phyloP scores from a whole-genome alignment of 2,113 vertebrate genomes.

The Ophiodon elongatus region DNA sequence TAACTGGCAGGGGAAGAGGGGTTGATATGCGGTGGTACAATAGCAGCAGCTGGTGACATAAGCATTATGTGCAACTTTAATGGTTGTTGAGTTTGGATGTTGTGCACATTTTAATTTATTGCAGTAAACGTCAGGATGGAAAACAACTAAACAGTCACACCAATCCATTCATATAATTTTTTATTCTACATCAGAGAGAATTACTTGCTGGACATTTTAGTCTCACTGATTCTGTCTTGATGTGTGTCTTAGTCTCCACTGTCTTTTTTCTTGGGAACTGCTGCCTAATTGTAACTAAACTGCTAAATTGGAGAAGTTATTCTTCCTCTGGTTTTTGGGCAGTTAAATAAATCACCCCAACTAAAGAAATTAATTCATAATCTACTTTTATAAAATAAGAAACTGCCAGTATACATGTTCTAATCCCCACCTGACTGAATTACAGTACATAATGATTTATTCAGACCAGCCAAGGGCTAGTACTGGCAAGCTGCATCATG shows the following conservation, averaged over 20 bases:
- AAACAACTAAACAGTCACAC: no score
- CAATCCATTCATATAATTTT: no score
- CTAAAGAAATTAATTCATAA: not conserved
- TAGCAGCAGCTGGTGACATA: no score
- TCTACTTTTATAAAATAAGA: not conserved
- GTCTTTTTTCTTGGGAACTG: not conserved
- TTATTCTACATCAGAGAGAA: not conserved
- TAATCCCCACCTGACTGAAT: not conserved
- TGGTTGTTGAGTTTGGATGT: no score
- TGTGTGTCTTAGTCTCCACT: not conserved
- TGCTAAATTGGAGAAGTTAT: not conserved
- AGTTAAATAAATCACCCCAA: not conserved
- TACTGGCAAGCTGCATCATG: conserved; percentile 26
- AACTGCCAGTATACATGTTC: not conserved
- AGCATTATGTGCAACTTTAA: no score
- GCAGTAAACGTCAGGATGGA: no score
- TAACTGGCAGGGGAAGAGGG: no score
- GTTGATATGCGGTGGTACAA: no score
- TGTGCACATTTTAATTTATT: no score
- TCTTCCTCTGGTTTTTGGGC: not conserved
- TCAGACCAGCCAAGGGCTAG: conserved; percentile 28
- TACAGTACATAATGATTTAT: conserved; percentile 28
- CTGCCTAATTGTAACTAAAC: not conserved
- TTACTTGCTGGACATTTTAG: not conserved
- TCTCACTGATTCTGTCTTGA: not conserved